These are phyloP conservation scores for Catostylus mosaicus DNA, from an alignment of 30 jellyfish, hydroid and myxozoan genomes.

Conservation along the genomic window DNA sequence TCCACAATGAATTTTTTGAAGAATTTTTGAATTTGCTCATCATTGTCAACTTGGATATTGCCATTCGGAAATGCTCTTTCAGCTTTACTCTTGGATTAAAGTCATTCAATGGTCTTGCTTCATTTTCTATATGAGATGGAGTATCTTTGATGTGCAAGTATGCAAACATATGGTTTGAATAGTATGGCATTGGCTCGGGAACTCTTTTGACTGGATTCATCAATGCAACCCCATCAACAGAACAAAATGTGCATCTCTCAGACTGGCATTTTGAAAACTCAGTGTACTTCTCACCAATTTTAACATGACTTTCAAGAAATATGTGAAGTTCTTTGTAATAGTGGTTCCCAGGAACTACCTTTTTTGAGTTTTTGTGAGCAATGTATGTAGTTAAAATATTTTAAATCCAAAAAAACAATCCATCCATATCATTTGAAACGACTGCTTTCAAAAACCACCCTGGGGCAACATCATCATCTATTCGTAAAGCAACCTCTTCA, in stretches of 20 bases:
- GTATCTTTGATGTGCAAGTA: constrained; percentile 18
- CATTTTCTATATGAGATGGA: constrained; percentile 18
- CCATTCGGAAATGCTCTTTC: constrained; percentile 1
- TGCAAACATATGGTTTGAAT: not conserved
- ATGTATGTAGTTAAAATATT: not conserved
- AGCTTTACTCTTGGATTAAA: constrained; percentile 37
- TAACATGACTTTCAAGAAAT: constrained; percentile 20
- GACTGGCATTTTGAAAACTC: constrained; percentile 11
- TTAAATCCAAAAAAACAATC: constrained; percentile 22
- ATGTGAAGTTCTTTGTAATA: constrained; percentile 4
- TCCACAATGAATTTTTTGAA: constrained; percentile 23
- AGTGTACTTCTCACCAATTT: not conserved
- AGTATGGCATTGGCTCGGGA: constrained; percentile 62
- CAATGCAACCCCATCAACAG: not conserved
- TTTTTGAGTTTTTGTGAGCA: not conserved
- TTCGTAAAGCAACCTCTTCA: constrained; percentile 17
- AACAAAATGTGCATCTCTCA: constrained; percentile 12
- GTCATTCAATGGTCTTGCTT: constrained; percentile 14
- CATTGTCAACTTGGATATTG: not conserved
- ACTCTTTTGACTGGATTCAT: constrained; percentile 8
- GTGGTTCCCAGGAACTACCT: constrained; percentile 28
- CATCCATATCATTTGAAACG: too few species aligned
- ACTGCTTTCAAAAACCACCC: constrained; percentile 30
- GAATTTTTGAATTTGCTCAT: constrained; percentile 26
- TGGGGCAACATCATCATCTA: constrained; percentile 40